A percentile compares a stretch with the other conserved stretches of the same genome.
Conservation (phyloP, 2,888 invertebrate species). For the Acheta domesticus region DNA sequence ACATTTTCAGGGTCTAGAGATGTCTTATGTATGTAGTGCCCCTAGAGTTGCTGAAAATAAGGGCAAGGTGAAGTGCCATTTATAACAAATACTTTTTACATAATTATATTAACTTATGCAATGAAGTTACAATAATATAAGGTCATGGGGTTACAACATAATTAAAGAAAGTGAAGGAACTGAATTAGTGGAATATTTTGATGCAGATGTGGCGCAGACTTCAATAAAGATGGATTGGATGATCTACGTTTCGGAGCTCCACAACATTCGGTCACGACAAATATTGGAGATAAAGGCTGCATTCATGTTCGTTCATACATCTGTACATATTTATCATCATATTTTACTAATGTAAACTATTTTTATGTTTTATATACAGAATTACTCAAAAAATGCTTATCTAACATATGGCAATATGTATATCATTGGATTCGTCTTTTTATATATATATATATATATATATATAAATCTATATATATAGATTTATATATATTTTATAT, state of each 20-base stretch:
- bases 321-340: not conserved
- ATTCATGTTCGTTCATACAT: conserved; percentile 52
- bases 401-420: too few relatives aligned
- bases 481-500: too few relatives aligned
- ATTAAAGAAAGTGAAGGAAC: conserved; percentile 44
- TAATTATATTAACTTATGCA: not conserved
- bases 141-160: not conserved
- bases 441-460: too few relatives aligned
- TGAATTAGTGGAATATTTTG: conserved; percentile 64
- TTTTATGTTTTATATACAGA: too few relatives aligned
- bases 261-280: conserved; percentile 37
- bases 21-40: not conserved
- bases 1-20: not conserved
- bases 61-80: not conserved
- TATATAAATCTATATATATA: too few relatives aligned
- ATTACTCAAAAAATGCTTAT: too few relatives aligned
- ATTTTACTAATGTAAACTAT: not conserved
- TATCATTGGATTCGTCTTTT: too few relatives aligned
- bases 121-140: not conserved
- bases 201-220: conserved; percentile 60
- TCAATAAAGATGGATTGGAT: conserved; percentile 59
- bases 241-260: conserved; percentile 67
- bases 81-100: not conserved
- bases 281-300: conserved; percentile 55
- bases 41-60: not conserved